Base-by-base conservation (phyloP, 1,140 invertebrate species). In the Ectropis grisescens region DNA sequence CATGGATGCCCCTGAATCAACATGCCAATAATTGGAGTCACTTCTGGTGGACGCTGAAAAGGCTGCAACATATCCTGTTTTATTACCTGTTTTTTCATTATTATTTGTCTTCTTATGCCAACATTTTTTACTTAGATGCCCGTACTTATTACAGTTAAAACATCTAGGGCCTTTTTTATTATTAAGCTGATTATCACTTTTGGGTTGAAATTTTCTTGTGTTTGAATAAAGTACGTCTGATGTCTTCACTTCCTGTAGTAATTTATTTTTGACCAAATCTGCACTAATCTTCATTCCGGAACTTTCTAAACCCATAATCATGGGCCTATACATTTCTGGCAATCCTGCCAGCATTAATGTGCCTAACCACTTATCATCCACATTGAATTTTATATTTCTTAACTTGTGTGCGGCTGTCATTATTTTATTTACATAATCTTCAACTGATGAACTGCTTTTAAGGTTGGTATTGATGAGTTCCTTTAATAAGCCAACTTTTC, bases 101-200 rank as follows among this genome's bases (percentile, higher is more conserved):
- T 41, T 28, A 22, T 15, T 32, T 41, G 23, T 42, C 16, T 56
- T 49, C 13, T 50, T 49, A 34, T 37, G 22, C 34, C 33, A 42
- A 47, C 51, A 54, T 19, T 42, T 33, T 37, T 52, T 64, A 11
- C 44, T 41, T 4, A 54, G 23, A 35, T 64, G 59, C 13, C 50
- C 57, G 29, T 55, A 50, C 19, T 58, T 47, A 40, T 55, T 55
- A 14, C 57, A 64, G 32, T 41, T 39, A 33, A 34, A 59, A 32
- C 59, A 64, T 13, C 50, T 38, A 7, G 45, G 24, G 2, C 24
- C 24, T n/a, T 10, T 6, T 6, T 26, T 4, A 10, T 26, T 26
- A 10, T 26, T 26, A 4, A 5, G 24, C 2, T 6, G 24, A 26
- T 10, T 26, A 26, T 26, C 3, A 10, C 10, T 4, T 26, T 26